A percentile compares a stretch with the other conserved stretches of the same genome.
Conservation (phyloP, 2,113 vertebrate species). For the Cyphomyrus plagiostoma region DNA sequence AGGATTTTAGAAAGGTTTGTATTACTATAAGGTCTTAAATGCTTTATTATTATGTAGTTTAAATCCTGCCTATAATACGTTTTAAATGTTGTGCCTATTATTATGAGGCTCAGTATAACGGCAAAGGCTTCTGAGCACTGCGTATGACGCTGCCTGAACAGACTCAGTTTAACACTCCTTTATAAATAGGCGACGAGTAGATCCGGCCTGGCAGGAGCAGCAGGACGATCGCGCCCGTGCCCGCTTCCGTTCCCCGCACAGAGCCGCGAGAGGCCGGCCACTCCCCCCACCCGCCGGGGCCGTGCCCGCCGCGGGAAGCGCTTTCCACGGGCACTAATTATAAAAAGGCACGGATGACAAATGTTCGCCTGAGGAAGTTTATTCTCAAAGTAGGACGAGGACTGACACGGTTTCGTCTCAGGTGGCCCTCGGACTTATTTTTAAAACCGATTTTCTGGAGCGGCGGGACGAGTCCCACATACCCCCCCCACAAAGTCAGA, state of each 20-base stretch:
- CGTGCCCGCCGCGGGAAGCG: slow-evolving; percentile 24
- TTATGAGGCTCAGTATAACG: not conserved
- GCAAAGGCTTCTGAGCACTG: not conserved
- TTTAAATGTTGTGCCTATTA: not conserved
- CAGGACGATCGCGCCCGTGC: slow-evolving; percentile 32
- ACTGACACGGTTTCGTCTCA: slow-evolving; percentile 67
- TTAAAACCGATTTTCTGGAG: slow-evolving; percentile 59
- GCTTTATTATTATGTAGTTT: not conserved
- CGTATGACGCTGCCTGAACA: not conserved
- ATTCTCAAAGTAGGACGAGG: slow-evolving; percentile 61
- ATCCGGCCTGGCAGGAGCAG: slow-evolving; percentile 23
- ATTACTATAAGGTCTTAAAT: not conserved
- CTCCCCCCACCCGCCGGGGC: slow-evolving; percentile 22
- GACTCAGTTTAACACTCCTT: slow-evolving; percentile 10
- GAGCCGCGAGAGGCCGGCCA: slow-evolving; percentile 27
- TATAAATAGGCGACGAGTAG: slow-evolving; percentile 30
- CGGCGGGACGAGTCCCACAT: slow-evolving; percentile 56
- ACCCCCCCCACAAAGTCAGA: slow-evolving; percentile 30
- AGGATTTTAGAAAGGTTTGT: not conserved
- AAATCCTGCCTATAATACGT: not conserved
- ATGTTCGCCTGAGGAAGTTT: slow-evolving; percentile 46
- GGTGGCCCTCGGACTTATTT: slow-evolving; percentile 62
- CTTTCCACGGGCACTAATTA: slow-evolving; percentile 45
- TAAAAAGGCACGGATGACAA: slow-evolving; percentile 43
- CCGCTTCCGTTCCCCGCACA: slow-evolving; percentile 17